A percentile compares a stretch with the other conserved stretches of the same genome.
phyloP scores from a whole-genome alignment of 2,113 vertebrate genomes.

The Salminus brasiliensis region DNA sequence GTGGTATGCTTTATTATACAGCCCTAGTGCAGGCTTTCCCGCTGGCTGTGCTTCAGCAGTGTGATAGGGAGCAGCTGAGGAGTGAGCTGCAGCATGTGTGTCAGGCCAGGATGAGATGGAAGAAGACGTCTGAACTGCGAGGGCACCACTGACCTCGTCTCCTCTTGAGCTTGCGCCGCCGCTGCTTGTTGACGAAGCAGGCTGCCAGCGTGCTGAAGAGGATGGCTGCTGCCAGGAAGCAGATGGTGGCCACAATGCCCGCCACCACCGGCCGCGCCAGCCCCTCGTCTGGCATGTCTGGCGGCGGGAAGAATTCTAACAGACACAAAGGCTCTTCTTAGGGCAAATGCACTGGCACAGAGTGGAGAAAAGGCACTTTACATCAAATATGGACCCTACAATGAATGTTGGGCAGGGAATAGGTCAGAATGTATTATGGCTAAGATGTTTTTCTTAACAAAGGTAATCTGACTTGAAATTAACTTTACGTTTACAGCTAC shows the following conservation, averaged over 20 bases:
- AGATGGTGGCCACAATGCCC: conserved; percentile 97
- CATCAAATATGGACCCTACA: neutral
- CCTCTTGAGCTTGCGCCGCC: conserved; percentile 92
- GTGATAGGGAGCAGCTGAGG: neutral
- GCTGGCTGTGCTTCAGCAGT: neutral
- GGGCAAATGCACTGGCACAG: conserved; percentile 5
- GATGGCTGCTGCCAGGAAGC: conserved; percentile 94
- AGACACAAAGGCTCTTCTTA: conserved; percentile 30
- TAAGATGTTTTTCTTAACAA: neutral
- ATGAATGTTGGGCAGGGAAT: neutral
- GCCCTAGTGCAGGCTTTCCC: neutral
- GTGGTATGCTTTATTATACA: neutral
- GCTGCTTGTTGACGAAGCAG: conserved; percentile 99
- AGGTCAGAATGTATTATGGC: neutral
- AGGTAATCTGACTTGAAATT: neutral
- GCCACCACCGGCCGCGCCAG: conserved; percentile 94
- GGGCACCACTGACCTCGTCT: conserved; percentile 85
- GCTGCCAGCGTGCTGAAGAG: conserved; percentile 96
- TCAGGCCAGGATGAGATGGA: neutral
- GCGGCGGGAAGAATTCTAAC: conserved; percentile 92
- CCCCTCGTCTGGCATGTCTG: conserved; percentile 93
- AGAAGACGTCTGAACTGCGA: neutral
- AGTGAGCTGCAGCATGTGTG: neutral
- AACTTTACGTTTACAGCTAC: too few species aligned
- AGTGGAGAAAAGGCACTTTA: neutral